phyloP scores from a whole-genome alignment of 2,888 invertebrate species.

The Stenotaenia linearis region DNA sequence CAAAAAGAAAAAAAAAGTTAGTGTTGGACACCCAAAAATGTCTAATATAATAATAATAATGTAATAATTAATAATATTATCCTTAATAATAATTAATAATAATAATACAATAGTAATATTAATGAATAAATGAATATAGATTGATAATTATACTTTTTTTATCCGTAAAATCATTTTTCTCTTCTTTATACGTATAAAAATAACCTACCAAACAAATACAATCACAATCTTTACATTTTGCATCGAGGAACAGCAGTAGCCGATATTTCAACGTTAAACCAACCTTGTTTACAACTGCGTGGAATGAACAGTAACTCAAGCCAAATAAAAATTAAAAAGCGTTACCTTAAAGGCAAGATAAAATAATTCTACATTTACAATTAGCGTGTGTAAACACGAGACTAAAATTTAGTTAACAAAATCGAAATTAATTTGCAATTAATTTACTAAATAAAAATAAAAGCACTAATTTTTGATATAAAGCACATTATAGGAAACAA shows the following conservation, averaged over 20 bases:
- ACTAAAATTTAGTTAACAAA: too few relatives aligned
- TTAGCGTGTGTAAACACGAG: not conserved
- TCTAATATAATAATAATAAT: not conserved
- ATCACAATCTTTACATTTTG: not conserved
- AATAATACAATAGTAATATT: not conserved
- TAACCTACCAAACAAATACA: not conserved
- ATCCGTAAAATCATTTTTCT: not conserved
- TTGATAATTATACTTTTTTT: not conserved
- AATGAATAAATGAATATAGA: not conserved
- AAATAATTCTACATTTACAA: not conserved
- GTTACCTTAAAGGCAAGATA: not conserved
- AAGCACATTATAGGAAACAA: not conserved
- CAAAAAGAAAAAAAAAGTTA: not conserved
- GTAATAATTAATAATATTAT: not conserved
- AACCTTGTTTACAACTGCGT: not conserved
- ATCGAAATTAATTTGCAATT: too few relatives aligned
- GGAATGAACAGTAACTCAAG: slow-evolving; percentile 1
- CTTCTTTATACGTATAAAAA: slow-evolving; percentile 2
- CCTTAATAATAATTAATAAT: not conserved
- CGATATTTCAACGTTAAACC: not conserved
- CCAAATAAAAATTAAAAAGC: not conserved
- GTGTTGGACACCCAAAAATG: not conserved
- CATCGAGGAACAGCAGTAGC: not conserved
- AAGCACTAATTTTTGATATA: slow-evolving; percentile 10
- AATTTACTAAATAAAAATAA: not conserved